Evolutionary conservation across 2,113 vertebrate species (phyloP).

Genomic region (Anguilla rostrata): DNA sequence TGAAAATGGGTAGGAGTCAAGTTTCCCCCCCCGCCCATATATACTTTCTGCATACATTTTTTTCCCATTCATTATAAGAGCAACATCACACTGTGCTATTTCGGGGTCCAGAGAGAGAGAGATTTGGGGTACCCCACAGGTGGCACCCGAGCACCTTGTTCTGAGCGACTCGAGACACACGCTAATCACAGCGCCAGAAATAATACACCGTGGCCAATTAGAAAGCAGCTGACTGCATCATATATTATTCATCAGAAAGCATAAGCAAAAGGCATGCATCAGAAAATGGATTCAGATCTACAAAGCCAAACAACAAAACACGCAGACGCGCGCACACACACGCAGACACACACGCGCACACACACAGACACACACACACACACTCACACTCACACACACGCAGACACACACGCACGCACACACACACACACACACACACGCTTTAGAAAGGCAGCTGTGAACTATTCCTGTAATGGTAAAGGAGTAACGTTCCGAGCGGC

Average conservation of each 20-base stretch:
- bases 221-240: background rate
- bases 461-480: background rate
- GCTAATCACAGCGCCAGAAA: background rate
- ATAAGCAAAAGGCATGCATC: background rate
- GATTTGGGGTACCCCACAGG: background rate
- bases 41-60: background rate
- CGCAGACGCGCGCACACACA: no score
- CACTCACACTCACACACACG: no score
- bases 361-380: background rate
- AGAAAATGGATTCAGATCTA: background rate
- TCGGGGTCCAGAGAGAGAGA: background rate
- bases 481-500: background rate
- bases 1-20: background rate
- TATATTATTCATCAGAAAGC: conserved; percentile 46
- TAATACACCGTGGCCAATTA: background rate
- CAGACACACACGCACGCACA: no score
- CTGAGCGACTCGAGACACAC: background rate
- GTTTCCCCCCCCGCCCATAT: background rate
- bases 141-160: background rate
- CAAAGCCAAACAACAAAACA: background rate
- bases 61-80: background rate
- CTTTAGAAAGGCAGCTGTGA: background rate
- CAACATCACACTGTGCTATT: background rate
- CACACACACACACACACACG: no score
- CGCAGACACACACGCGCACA: no score